phyloP scores from a whole-genome alignment of 2,888 invertebrate species.

The Lapara coniferarum region DNA sequence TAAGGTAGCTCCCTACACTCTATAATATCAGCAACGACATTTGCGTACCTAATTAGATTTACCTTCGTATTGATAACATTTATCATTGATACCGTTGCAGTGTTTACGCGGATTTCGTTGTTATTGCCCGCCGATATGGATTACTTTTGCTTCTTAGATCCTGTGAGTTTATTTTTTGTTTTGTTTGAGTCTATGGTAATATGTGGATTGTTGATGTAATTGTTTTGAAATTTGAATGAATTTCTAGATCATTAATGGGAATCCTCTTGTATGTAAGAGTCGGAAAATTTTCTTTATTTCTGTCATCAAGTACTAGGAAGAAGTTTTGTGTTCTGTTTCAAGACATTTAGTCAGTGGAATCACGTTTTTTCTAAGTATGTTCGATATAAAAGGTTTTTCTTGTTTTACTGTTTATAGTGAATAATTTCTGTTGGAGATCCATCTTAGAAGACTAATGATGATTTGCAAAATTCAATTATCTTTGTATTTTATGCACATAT shows the following conservation, averaged over 20 bases:
- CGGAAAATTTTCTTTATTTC: too few species aligned
- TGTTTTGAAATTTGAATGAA: not conserved
- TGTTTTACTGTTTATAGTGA: too few species aligned
- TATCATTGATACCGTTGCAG: conserved; percentile 33
- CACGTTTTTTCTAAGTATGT: too few species aligned
- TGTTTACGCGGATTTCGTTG: conserved; percentile 43
- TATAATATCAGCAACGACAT: conserved; percentile 20
- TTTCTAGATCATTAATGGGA: too few species aligned
- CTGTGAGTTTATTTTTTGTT: conserved; percentile 24
- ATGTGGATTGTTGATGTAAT: not conserved
- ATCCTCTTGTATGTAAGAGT: too few species aligned
- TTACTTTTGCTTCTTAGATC: conserved; percentile 50
- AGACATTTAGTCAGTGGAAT: too few species aligned
- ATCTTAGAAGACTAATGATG: too few species aligned
- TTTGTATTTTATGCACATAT: not conserved
- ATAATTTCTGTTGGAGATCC: too few species aligned
- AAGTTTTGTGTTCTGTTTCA: too few species aligned
- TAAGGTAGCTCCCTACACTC: not conserved
- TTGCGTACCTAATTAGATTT: conserved; percentile 33
- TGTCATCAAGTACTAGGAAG: too few species aligned
- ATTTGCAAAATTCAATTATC: too few species aligned
- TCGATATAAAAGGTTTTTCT: too few species aligned
- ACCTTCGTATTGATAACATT: conserved; percentile 23
- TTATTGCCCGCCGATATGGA: conserved; percentile 48
- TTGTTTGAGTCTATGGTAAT: not conserved